Conservation (phyloP, 2,113 vertebrate species). For the Phalacrocorax carbo region DNA sequence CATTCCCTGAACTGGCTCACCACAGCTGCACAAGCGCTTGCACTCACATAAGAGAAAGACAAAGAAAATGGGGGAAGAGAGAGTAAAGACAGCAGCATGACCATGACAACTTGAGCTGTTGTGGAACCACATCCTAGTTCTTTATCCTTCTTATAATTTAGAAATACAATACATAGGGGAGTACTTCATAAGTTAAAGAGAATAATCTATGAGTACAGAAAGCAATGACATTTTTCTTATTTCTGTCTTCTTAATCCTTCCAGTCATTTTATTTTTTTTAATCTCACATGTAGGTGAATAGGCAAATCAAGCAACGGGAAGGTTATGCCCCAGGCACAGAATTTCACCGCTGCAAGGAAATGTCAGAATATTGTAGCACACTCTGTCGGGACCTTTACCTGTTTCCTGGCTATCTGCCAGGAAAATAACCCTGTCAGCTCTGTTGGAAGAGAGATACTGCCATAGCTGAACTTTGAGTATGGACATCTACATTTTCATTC, state of each 20-base stretch:
- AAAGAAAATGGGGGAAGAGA: neutral
- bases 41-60: neutral
- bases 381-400: conserved; percentile 92
- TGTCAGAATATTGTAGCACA: conserved; percentile 96
- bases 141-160: neutral
- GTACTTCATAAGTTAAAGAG: neutral
- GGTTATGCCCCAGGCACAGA: conserved; percentile 91
- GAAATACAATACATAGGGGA: neutral
- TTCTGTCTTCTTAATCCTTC: neutral
- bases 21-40: neutral
- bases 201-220: neutral
- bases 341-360: conserved; percentile 97
- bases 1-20: neutral
- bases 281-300: conserved; percentile 82
- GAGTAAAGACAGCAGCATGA: neutral
- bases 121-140: neutral
- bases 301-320: conserved; percentile 89
- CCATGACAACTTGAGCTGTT: neutral
- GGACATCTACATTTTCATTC: neutral
- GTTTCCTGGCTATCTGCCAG: conserved; percentile 84
- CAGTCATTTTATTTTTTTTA: neutral
- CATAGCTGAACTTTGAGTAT: neutral
- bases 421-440: conserved; percentile 13
- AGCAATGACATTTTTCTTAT: neutral
- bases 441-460: neutral